Evolutionary conservation across 2,888 invertebrate species (phyloP), one percentile per base, ranked within the genome.

Genomic region (Cryptocephalus moraei): DNA sequence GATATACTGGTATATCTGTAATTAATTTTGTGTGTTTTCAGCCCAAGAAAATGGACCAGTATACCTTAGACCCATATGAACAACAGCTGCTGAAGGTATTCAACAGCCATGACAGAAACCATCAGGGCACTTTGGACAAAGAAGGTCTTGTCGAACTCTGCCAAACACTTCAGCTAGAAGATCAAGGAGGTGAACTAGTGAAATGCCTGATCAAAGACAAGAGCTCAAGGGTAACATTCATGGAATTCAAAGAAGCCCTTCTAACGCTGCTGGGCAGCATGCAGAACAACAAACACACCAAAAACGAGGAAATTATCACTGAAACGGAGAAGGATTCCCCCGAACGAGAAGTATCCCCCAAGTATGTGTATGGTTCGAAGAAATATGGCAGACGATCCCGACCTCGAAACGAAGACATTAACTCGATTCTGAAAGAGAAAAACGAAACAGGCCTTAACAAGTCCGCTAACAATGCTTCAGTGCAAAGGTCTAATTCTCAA

Each of bases 41-140:
- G 22, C 3, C 22, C 6, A 6, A 22, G 22, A 22, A 22, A 31
- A 57, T 57, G 57, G 56, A 58, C 4, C 55, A 56, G 13, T 53
- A 53, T 43, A 49, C 52, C 13, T 45, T 80, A 68, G 85, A 86
- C 73, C 87, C 83, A 40, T 88, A 89, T 66, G 89, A 89, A 69
- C 81, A 84, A 71, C 87, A 88, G 74, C 76, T 89, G 62, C 80
- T 84, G 60, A 80, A 82, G 60, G 86, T 88, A 64, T 90, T 88
- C 65, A 81, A 85, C 67, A 86, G 84, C 64, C 86, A 86, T 72
- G 83, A 87, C 70, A 75, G 76, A 55, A 79, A 81, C 64, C 80
- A 80, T 61, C 75, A 78, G 62, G 84, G 84, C 57, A 77, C 81
- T 60, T 69, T 89, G 55, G 81, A 84, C 63, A 76, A 75, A 59